phyloP scores from a whole-genome alignment of 2,797 vertebrate species.

The Acanthis flammea region DNA sequence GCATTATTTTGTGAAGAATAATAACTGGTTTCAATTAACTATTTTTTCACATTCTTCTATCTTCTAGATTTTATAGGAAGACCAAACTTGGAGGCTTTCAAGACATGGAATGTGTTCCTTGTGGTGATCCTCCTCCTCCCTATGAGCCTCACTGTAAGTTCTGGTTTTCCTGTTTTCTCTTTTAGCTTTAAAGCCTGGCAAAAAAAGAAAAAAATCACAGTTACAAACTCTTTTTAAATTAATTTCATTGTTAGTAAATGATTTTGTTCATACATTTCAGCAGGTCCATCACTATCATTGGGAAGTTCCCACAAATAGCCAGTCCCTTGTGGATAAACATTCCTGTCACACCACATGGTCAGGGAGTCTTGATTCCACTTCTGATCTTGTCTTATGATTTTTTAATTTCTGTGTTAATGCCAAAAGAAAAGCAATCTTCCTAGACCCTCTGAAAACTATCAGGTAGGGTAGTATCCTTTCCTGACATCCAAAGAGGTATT shows the following conservation, averaged over 20 bases:
- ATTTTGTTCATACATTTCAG: background rate
- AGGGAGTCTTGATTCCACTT: background rate
- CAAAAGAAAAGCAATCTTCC: background rate
- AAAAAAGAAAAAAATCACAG: background rate
- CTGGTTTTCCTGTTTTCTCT: background rate
- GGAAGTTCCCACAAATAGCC: background rate
- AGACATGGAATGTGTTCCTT: constrained; percentile 96
- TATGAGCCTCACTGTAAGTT: constrained; percentile 96
- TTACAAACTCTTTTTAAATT: background rate
- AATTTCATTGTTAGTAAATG: background rate
- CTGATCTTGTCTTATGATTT: background rate
- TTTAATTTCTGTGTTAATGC: background rate
- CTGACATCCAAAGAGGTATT: background rate
- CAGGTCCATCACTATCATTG: background rate
- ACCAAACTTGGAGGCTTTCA: constrained; percentile 96
- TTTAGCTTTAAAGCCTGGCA: background rate
- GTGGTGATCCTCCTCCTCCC: constrained; percentile 92
- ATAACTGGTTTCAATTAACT: background rate
- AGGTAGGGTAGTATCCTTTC: background rate
- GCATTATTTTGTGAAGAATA: background rate
- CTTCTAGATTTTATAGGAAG: constrained; percentile 92
- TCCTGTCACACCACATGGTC: background rate
- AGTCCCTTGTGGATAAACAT: background rate
- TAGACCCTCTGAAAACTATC: background rate
- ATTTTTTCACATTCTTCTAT: background rate